A percentile compares a stretch with the other conserved stretches of the same genome.
Conservation (phyloP, 2,888 invertebrate species). For the Mallateleia sp. region DNA sequence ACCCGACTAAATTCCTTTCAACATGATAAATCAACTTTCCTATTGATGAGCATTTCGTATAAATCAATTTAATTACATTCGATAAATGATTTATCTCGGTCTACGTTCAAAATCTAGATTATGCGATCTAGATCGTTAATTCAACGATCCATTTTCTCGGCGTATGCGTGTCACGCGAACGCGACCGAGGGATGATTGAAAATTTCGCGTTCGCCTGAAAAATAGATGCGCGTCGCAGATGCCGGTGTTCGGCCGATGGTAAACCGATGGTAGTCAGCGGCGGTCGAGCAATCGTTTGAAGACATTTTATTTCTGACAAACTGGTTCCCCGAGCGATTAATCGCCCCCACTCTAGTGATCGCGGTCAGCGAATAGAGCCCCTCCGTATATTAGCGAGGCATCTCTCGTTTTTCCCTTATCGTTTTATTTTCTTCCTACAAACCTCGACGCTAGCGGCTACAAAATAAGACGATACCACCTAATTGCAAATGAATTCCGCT, state of each 20-base stretch:
- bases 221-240: not conserved
- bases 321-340: conserved; percentile 80
- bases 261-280: conserved; percentile 68
- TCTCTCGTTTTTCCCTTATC: conserved; percentile 79
- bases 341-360: conserved; percentile 78
- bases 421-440: conserved; percentile 78
- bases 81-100: no score
- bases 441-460: conserved; percentile 76
- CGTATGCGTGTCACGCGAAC: no score
- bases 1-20: no score
- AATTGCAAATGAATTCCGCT: conserved; percentile 79
- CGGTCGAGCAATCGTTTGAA: conserved; percentile 73
- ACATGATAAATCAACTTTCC: no score
- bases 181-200: no score
- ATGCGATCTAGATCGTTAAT: no score
- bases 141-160: no score
- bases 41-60: no score
- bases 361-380: conserved; percentile 78
- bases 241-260: conserved; percentile 55
- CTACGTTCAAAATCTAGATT: no score
- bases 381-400: conserved; percentile 71
- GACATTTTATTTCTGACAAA: conserved; percentile 81
- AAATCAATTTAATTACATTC: no score
- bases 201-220: no score
- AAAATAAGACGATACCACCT: conserved; percentile 77